phyloP scores from a whole-genome alignment of 2,888 invertebrate species.

The Lithophane leautieri region DNA sequence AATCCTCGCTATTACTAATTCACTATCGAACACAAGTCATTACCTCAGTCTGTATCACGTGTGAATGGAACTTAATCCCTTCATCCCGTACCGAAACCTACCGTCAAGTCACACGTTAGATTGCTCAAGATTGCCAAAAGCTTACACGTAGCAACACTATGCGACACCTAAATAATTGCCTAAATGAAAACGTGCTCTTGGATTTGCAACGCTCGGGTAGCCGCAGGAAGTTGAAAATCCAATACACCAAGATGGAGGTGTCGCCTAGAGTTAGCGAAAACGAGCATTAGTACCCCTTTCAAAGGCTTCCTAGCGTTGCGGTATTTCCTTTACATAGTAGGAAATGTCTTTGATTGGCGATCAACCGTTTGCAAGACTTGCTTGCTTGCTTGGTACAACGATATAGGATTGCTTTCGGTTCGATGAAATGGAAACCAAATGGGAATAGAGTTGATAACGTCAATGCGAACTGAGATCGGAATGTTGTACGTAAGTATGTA shows the following conservation, averaged over 20 bases:
- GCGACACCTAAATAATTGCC: background rate
- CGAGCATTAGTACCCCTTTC: constrained; percentile 28
- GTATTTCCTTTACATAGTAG: constrained; percentile 34
- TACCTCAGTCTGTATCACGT: background rate
- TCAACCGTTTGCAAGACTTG: constrained; percentile 28
- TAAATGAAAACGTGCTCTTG: background rate
- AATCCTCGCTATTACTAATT: background rate
- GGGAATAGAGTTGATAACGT: background rate
- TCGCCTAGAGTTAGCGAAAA: background rate
- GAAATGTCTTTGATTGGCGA: constrained; percentile 47
- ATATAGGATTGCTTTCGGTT: constrained; percentile 23
- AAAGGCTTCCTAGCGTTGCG: constrained; percentile 27
- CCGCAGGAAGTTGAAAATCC: background rate
- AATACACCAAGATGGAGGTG: too few relatives aligned
- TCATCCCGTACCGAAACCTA: constrained; percentile 6
- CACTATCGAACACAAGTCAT: background rate
- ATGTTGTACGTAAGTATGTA: background rate
- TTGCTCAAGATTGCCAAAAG: constrained; percentile 35
- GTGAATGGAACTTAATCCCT: constrained; percentile 18
- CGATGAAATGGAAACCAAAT: constrained; percentile 22
- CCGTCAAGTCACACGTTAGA: constrained; percentile 2
- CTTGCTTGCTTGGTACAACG: constrained; percentile 1
- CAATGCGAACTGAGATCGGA: background rate
- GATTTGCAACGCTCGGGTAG: background rate
- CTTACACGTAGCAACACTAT: constrained; percentile 4